A percentile compares a stretch with the other conserved stretches of the same genome.
These are phyloP conservation scores for Limnephilus auricula DNA, from an alignment of 2,888 invertebrate genomes.

Conservation along the genomic window DNA sequence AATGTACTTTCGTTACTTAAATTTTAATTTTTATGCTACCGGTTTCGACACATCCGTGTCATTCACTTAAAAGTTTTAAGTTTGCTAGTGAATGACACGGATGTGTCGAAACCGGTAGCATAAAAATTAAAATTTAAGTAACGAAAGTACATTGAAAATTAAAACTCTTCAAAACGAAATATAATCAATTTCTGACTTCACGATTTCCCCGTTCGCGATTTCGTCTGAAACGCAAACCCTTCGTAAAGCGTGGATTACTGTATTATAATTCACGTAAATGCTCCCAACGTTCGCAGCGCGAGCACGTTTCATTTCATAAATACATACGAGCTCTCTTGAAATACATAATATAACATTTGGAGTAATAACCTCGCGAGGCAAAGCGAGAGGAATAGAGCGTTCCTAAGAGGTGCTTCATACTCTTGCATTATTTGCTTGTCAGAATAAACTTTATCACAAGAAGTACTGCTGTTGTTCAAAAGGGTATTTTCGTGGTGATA, in stretches of 20 bases:
- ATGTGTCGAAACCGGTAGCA: too few species aligned
- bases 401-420: not conserved
- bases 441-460: not conserved
- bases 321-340: not conserved
- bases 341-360: not conserved
- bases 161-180: too few species aligned
- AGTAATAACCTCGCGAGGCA: not conserved
- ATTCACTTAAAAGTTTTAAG: too few species aligned
- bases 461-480: not conserved
- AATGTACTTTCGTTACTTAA: too few species aligned
- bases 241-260: not conserved
- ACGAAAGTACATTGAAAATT: too few species aligned
- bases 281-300: not conserved
- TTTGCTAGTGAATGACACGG: too few species aligned
- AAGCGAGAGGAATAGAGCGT: not conserved
- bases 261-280: constrained; percentile 30
- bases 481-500: not conserved
- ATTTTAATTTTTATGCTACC: too few species aligned
- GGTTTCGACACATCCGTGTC: too few species aligned
- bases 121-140: too few species aligned
- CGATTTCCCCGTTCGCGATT: not conserved
- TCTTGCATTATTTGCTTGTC: not conserved
- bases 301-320: constrained; percentile 26
- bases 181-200: not conserved
- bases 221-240: not conserved